Conservation (phyloP, 2,888 invertebrate species). For the Drymonia ruficornis region DNA sequence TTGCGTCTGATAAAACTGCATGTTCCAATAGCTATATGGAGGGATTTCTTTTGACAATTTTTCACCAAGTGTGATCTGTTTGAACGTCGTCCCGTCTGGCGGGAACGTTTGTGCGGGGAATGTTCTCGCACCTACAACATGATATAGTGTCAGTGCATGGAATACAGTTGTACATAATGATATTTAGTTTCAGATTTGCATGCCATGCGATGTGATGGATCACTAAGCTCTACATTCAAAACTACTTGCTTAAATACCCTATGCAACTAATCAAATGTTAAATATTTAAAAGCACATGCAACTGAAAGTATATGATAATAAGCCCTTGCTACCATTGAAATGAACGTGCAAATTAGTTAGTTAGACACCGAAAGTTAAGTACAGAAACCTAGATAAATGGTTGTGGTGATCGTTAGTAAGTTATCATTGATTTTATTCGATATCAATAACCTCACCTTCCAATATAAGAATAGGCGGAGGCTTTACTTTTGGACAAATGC, state of each 20-base stretch:
- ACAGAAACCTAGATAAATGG: conserved; percentile 56
- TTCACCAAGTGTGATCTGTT: conserved; percentile 94
- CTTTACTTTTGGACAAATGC: conserved; percentile 75
- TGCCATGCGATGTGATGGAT: conserved; percentile 73
- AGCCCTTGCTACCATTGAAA: conserved; percentile 25
- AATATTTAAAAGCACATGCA: conserved; percentile 53
- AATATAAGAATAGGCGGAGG: conserved; percentile 91
- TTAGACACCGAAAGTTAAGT: conserved; percentile 53
- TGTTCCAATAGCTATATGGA: conserved; percentile 98
- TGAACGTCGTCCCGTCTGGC: conserved; percentile 96
- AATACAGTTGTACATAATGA: not conserved
- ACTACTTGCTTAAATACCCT: conserved; percentile 15
- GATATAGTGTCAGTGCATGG: conserved; percentile 10
- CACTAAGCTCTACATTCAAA: conserved; percentile 12
- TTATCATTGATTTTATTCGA: conserved; percentile 66
- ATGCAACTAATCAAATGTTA: conserved; percentile 4
- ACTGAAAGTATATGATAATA: conserved; percentile 37
- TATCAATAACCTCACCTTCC: conserved; percentile 89
- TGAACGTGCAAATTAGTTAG: conserved; percentile 66
- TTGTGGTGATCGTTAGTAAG: conserved; percentile 72
- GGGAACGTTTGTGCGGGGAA: conserved; percentile 96
- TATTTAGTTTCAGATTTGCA: conserved; percentile 21
- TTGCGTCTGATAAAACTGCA: conserved; percentile 98
- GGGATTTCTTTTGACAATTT: conserved; percentile 95
- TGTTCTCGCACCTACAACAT: conserved; percentile 90